These are phyloP conservation scores for Scaptomyza pallida DNA, from an alignment of 1,140 invertebrate genomes.

Conservation along the genomic window DNA sequence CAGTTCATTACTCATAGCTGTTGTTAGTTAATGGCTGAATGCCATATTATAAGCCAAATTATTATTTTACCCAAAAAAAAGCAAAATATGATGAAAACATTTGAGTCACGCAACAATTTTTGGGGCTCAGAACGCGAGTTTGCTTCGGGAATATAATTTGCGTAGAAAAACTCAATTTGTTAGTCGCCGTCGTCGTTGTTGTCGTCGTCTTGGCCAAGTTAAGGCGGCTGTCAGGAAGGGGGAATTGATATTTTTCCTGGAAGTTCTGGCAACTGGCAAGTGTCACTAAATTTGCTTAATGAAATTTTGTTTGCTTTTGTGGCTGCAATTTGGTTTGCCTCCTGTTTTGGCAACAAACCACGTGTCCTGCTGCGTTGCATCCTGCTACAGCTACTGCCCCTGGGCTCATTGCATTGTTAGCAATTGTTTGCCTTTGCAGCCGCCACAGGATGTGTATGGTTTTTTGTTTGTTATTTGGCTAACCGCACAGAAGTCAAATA, in stretches of 20 bases:
- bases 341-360: constrained; percentile 24
- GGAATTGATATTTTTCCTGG: constrained; percentile 9
- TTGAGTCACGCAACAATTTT: constrained; percentile 58
- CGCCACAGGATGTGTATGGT: constrained; percentile 46
- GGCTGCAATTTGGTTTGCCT: constrained; percentile 9
- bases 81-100: constrained; percentile 46
- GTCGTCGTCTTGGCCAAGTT: constrained; percentile 11
- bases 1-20: constrained; percentile 40
- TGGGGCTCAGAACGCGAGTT: constrained; percentile 4
- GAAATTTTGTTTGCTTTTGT: constrained; percentile 38
- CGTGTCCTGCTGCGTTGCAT: constrained; percentile 44
- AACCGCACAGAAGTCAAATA: constrained; percentile 61
- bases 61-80: constrained; percentile 37
- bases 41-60: constrained; percentile 35
- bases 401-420: constrained; percentile 14
- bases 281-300: constrained; percentile 41
- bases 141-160: constrained; percentile 22
- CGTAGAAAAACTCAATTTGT: constrained; percentile 53
- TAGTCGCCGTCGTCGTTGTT: constrained; percentile 14
- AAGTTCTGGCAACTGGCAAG: constrained; percentile 28
- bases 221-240: neutral
- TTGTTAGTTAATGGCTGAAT: constrained; percentile 35
- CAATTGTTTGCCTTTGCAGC: constrained; percentile 28
- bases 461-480: constrained; percentile 31
- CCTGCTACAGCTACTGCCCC: constrained; percentile 25